Evolutionary conservation across 53 echinoderm and acorn worm species (phyloP).

Genomic region (Patiria pectinifera): DNA sequence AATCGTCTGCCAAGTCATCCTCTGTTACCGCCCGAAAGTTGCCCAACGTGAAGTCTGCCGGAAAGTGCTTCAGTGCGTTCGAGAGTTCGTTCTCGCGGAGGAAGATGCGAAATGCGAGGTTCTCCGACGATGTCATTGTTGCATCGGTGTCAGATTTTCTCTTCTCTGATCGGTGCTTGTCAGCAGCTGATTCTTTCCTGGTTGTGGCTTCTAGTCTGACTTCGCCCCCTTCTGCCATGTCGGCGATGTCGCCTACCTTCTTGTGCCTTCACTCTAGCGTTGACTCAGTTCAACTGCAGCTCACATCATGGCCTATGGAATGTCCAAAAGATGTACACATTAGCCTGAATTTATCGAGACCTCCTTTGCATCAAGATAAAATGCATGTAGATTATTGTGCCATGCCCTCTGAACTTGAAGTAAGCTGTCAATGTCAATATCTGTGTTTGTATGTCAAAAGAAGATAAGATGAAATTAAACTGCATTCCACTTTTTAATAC

Average conservation of each 20-base stretch:
- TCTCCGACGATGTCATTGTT: constrained; percentile 44
- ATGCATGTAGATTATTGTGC: not conserved
- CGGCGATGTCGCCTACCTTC: constrained; percentile 4
- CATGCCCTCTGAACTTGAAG: not conserved
- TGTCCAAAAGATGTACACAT: not conserved
- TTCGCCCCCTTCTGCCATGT: constrained; percentile 43
- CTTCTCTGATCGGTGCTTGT: not conserved
- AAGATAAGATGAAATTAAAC: not conserved
- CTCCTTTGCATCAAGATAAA: not conserved
- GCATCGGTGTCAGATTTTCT: not conserved
- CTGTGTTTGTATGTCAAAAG: not conserved
- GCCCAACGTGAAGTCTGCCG: constrained; percentile 87
- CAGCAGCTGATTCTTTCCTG: not conserved
- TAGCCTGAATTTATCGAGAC: not conserved
- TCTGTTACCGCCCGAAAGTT: constrained; percentile 94
- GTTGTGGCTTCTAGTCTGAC: not conserved
- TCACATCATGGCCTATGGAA: not conserved
- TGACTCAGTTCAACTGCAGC: not conserved
- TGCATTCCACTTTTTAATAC: not conserved
- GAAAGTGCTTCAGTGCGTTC: constrained; percentile 70
- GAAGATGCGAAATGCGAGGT: constrained; percentile 79
- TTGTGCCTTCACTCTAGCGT: not conserved
- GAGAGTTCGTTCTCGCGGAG: constrained; percentile 75
- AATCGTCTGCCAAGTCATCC: constrained; percentile 91
- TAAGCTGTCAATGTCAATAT: not conserved